Conservation (phyloP, 2,888 invertebrate genomes). For the Junonia oenone region DNA sequence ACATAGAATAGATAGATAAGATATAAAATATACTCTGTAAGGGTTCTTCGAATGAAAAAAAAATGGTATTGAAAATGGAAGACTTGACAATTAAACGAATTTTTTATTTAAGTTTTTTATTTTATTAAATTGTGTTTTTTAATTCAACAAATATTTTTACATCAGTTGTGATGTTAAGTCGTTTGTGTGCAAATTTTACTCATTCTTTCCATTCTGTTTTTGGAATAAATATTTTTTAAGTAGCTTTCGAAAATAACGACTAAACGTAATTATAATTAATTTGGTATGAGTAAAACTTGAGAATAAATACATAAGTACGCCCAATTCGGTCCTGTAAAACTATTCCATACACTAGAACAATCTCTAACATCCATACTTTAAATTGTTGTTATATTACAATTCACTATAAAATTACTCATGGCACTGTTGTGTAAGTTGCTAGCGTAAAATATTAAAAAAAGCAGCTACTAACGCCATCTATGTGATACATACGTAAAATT, state of each 20-base stretch:
- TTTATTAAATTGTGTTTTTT: constrained; percentile 52
- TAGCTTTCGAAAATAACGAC: constrained; percentile 11
- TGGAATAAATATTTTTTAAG: constrained; percentile 19
- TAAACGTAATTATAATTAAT: constrained; percentile 11
- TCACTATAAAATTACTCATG: constrained; percentile 34
- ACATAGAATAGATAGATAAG: not conserved
- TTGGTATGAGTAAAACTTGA: constrained; percentile 22
- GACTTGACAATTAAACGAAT: constrained; percentile 52
- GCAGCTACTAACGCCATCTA: constrained; percentile 29
- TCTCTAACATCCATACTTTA: not conserved
- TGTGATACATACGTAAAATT: constrained; percentile 6
- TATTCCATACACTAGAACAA: constrained; percentile 5
- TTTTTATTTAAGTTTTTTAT: constrained; percentile 59
- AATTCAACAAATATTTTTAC: constrained; percentile 53
- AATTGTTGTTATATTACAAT: not conserved
- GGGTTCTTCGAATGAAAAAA: not conserved
- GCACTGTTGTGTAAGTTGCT: constrained; percentile 41
- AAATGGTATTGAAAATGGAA: not conserved
- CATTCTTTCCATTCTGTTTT: constrained; percentile 4
- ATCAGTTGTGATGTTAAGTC: constrained; percentile 17
- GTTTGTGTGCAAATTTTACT: constrained; percentile 6
- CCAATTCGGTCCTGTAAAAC: constrained; percentile 13
- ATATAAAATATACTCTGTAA: too few species aligned
- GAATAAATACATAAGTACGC: constrained; percentile 23
- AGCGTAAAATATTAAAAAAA: constrained; percentile 17